Percentiles rank a stretch among this genome's conserved stretches.
Conservation (phyloP, 2,888 invertebrate genomes). For the Amitus sp. region DNA sequence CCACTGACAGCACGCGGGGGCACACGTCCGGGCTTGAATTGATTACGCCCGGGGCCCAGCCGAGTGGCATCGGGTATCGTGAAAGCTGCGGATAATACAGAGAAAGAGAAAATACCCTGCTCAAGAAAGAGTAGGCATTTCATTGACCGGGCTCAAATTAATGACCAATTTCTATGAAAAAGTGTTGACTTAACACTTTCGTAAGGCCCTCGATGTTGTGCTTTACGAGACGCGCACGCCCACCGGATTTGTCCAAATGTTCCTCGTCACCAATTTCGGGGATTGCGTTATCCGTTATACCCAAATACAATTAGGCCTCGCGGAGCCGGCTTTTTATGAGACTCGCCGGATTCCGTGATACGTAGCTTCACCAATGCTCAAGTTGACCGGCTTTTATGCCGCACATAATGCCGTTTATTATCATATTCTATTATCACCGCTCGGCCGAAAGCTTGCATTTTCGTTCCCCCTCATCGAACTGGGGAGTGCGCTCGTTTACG, state of each 20-base stretch:
- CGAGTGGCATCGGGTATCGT: no score
- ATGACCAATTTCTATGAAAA: conserved; percentile 16
- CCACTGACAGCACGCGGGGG: no score
- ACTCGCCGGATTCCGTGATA: conserved; percentile 21
- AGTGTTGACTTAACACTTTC: conserved; percentile 22
- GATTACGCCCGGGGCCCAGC: no score
- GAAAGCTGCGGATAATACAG: no score
- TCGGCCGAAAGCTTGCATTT: conserved; percentile 46
- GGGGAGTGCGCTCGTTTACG: neutral
- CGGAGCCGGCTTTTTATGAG: conserved; percentile 37
- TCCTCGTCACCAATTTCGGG: conserved; percentile 40
- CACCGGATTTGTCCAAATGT: conserved; percentile 32
- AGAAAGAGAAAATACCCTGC: no score
- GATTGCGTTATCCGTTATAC: conserved; percentile 37
- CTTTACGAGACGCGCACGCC: conserved; percentile 30
- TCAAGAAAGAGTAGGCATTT: no score
- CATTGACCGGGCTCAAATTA: conserved; percentile 15
- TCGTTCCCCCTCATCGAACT: conserved; percentile 13
- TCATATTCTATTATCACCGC: conserved; percentile 61
- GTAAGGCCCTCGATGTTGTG: conserved; percentile 5
- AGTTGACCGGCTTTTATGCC: conserved; percentile 44
- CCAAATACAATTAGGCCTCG: no score
- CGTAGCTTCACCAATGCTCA: conserved; percentile 10
- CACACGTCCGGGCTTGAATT: no score
- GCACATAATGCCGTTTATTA: conserved; percentile 60